A percentile compares a stretch with the other conserved stretches of the same genome.
These are phyloP conservation scores for Pelochelys cantorii DNA, from an alignment of 2,797 vertebrate species.

Conservation along the genomic window DNA sequence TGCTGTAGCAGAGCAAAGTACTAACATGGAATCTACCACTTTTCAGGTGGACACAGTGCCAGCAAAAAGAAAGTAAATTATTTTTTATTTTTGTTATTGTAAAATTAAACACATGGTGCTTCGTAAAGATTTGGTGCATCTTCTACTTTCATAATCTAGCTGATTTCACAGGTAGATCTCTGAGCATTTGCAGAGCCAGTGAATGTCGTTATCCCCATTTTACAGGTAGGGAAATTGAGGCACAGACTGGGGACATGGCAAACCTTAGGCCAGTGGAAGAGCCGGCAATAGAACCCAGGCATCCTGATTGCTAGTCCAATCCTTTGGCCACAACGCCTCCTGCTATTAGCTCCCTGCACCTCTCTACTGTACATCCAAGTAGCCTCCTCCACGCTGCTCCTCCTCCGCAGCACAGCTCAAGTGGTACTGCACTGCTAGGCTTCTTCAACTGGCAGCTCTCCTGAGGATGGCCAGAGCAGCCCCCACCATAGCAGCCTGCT, in stretches of 20 bases:
- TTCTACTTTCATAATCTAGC: neutral
- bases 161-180: neutral
- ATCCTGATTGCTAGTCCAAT: neutral
- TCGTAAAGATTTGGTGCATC: neutral
- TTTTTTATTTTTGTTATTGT: too few relatives aligned
- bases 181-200: neutral
- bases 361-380: too few relatives aligned
- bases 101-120: neutral
- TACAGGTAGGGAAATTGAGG: neutral
- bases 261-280: neutral
- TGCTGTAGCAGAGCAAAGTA: conserved; percentile 14
- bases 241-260: neutral
- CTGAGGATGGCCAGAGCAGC: neutral
- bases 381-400: too few relatives aligned
- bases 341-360: too few relatives aligned
- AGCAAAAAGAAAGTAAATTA: neutral
- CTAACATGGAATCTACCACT: neutral
- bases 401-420: too few relatives aligned
- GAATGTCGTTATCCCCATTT: neutral
- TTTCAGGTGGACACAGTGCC: neutral
- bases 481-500: too few relatives aligned
- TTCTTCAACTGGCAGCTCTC: neutral
- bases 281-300: neutral
- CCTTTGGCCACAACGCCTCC: too few relatives aligned
- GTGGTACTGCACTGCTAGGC: neutral